Percentiles rank a stretch among this genome's conserved stretches.
Evolutionary conservation across 2,797 vertebrate species (phyloP).

Genomic region (Periophthalmus magnuspinnatus): DNA sequence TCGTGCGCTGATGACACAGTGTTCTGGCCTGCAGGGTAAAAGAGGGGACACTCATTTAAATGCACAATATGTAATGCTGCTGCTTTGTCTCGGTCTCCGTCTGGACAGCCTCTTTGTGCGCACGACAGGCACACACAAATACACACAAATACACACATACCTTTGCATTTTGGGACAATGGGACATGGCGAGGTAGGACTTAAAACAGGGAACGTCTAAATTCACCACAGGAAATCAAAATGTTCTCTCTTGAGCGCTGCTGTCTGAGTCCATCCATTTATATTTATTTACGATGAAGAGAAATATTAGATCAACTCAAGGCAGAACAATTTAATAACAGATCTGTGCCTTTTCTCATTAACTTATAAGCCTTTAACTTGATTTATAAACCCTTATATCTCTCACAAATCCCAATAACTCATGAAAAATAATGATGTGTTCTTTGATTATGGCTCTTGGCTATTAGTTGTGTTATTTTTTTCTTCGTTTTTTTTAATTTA

Average conservation of each 20-base stretch:
- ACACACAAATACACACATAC: slow-evolving; percentile 17
- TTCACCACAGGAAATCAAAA: not conserved
- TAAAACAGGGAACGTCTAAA: not conserved
- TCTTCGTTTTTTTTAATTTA: too few species aligned
- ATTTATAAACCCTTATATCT: too few species aligned
- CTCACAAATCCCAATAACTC: too few species aligned
- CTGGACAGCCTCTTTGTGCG: slow-evolving; percentile 34
- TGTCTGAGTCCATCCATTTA: not conserved
- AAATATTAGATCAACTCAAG: too few species aligned
- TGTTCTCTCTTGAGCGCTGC: not conserved
- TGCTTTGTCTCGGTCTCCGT: slow-evolving; percentile 46
- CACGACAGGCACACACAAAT: slow-evolving; percentile 12
- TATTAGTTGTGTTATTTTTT: too few species aligned
- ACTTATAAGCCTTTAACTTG: too few species aligned
- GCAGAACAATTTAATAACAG: too few species aligned
- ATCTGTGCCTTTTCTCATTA: too few species aligned
- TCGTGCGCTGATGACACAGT: slow-evolving; percentile 38
- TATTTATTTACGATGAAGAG: not conserved
- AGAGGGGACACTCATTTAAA: slow-evolving; percentile 53
- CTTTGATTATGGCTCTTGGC: too few species aligned
- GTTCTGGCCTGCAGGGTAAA: slow-evolving; percentile 38
- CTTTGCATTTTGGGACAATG: not conserved
- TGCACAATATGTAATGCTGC: slow-evolving; percentile 48
- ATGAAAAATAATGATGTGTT: too few species aligned
- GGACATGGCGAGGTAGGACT: not conserved